Conservation (phyloP, 2,797 vertebrate species). For the Scarus forsteni region DNA sequence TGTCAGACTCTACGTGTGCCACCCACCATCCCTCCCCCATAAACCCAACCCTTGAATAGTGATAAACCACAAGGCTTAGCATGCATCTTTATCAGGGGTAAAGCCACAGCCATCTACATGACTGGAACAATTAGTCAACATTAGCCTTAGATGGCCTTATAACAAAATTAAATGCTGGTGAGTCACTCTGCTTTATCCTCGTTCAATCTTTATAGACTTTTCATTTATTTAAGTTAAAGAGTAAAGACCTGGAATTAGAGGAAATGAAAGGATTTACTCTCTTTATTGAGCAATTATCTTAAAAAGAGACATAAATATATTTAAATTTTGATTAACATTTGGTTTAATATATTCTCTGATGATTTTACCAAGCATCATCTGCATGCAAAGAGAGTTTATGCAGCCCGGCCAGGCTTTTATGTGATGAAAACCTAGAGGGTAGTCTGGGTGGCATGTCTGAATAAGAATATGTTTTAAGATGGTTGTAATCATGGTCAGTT, state of each 20-base stretch:
- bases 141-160: conserved; percentile 57
- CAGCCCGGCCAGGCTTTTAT: conserved; percentile 41
- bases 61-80: conserved; percentile 54
- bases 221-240: conserved; percentile 34
- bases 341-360: conserved; percentile 8
- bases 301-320: neutral
- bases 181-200: conserved; percentile 43
- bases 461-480: conserved; percentile 25
- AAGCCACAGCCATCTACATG: conserved; percentile 44
- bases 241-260: conserved; percentile 12
- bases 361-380: conserved; percentile 21
- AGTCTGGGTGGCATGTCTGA: conserved; percentile 29
- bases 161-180: conserved; percentile 58
- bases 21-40: conserved; percentile 5
- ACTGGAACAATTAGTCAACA: conserved; percentile 67
- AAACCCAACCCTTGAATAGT: conserved; percentile 32
- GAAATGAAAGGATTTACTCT: conserved; percentile 15
- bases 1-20: conserved; percentile 60
- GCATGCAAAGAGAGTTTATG: conserved; percentile 38
- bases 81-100: conserved; percentile 68
- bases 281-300: conserved; percentile 9
- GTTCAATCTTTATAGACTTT: conserved; percentile 45
- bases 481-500: neutral
- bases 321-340: neutral
- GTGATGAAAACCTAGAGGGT: conserved; percentile 43